Evolutionary conservation across 2,113 vertebrate species (phyloP).

Genomic region (Dendropsophus ebraccatus): DNA sequence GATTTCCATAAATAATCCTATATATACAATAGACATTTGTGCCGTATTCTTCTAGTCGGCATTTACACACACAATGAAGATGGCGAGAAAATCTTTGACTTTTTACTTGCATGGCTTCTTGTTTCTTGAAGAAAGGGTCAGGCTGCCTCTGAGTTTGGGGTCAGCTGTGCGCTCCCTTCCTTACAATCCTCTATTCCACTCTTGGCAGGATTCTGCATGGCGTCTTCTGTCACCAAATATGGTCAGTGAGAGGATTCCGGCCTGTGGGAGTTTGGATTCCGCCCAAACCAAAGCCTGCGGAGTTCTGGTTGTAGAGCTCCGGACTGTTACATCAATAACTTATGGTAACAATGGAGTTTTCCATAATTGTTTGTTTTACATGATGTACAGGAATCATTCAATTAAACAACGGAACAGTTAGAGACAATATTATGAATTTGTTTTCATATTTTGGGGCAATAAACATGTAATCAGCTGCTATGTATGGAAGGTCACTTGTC

Average conservation of each 20-base stretch:
- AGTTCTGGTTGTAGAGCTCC: background rate
- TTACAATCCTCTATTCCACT: constrained; percentile 2
- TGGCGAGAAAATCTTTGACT: constrained; percentile 4
- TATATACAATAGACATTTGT: constrained; percentile 12
- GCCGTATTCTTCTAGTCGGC: background rate
- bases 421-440: background rate
- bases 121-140: constrained; percentile 51
- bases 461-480: too few species aligned
- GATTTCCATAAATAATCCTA: background rate
- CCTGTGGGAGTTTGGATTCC: constrained; percentile 28
- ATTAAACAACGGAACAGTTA: background rate
- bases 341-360: background rate
- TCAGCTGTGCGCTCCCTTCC: constrained; percentile 20
- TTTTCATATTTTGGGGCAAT: too few species aligned
- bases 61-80: constrained; percentile 30
- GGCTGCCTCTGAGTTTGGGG: constrained; percentile 13
- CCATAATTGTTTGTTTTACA: background rate
- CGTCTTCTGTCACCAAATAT: constrained; percentile 56
- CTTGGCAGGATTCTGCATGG: background rate
- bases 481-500: too few species aligned
- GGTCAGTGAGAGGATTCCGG: constrained; percentile 35
- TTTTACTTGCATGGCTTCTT: background rate
- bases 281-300: background rate
- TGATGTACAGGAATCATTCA: background rate
- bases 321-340: background rate